A percentile compares a stretch with the other conserved stretches of the same genome.
These are phyloP conservation scores for Trichonephila clavata DNA, from an alignment of 1,140 invertebrate genomes.

Conservation along the genomic window DNA sequence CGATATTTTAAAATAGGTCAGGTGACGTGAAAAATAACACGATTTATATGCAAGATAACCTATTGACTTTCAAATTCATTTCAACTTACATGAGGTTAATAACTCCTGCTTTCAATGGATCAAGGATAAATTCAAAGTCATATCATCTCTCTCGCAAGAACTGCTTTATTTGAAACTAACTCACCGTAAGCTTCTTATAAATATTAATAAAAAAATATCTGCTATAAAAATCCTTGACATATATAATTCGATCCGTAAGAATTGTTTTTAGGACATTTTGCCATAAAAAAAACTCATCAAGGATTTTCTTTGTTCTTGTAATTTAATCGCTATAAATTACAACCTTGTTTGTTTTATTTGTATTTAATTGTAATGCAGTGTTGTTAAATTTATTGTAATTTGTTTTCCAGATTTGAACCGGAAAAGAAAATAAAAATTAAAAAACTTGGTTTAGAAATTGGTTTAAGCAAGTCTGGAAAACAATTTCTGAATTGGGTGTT, in stretches of 20 bases:
- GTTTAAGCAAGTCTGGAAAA: no score
- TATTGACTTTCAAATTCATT: neutral
- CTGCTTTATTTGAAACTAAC: neutral
- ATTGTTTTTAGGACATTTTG: neutral
- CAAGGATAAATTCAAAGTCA: neutral
- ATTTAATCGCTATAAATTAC: neutral
- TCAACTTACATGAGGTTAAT: neutral
- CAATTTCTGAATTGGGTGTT: no score
- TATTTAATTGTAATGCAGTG: neutral
- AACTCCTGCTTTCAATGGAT: neutral
- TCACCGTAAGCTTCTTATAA: neutral
- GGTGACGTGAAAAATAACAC: neutral
- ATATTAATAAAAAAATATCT: neutral
- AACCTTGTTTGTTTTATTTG: neutral
- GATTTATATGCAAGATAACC: neutral
- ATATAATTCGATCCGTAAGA: neutral
- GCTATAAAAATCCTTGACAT: conserved; percentile 5
- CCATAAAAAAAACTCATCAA: neutral
- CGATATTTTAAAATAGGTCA: neutral
- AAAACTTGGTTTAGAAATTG: no score
- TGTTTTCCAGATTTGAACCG: no score
- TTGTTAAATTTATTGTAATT: no score
- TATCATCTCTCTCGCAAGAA: neutral
- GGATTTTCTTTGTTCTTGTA: conserved; percentile 1
- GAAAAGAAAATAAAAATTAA: no score